phyloP scores from a whole-genome alignment of 2,888 invertebrate genomes.

The Merodon equestris region DNA sequence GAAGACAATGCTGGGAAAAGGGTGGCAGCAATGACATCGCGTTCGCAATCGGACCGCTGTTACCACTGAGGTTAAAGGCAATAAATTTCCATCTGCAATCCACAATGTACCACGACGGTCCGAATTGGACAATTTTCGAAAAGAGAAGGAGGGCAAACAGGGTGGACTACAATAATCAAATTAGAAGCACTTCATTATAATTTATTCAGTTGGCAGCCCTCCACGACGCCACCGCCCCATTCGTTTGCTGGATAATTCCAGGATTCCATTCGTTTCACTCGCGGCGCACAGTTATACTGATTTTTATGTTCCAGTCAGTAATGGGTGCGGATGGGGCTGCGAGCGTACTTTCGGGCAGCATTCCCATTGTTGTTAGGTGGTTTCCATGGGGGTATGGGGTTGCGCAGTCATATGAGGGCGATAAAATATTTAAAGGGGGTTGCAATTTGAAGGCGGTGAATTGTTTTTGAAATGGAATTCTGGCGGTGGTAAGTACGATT shows the following conservation, averaged over 20 bases:
- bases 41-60: no score
- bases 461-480: constrained; percentile 54
- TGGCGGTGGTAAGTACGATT: constrained; percentile 23
- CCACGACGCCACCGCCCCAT: constrained; percentile 26
- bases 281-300: constrained; percentile 66
- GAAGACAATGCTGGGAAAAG: constrained; percentile 9
- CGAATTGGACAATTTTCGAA: not conserved
- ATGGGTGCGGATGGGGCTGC: constrained; percentile 47
- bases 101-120: not conserved
- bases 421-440: constrained; percentile 53
- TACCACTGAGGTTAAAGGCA: constrained; percentile 47
- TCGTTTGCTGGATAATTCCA: constrained; percentile 47
- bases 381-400: constrained; percentile 5
- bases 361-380: not conserved
- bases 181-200: constrained; percentile 66
- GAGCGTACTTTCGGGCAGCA: not conserved
- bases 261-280: constrained; percentile 55
- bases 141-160: not conserved
- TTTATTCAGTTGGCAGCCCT: constrained; percentile 54
- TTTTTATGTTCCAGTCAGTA: constrained; percentile 63
- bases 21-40: no score
- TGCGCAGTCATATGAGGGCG: constrained; percentile 41
- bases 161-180: constrained; percentile 57
- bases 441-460: constrained; percentile 57
- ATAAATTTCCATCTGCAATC: constrained; percentile 53